Evolutionary conservation across 1,140 invertebrate genomes (phyloP), one percentile per base, ranked within the genome.

Genomic region (Drosophila equinoxialis): DNA sequence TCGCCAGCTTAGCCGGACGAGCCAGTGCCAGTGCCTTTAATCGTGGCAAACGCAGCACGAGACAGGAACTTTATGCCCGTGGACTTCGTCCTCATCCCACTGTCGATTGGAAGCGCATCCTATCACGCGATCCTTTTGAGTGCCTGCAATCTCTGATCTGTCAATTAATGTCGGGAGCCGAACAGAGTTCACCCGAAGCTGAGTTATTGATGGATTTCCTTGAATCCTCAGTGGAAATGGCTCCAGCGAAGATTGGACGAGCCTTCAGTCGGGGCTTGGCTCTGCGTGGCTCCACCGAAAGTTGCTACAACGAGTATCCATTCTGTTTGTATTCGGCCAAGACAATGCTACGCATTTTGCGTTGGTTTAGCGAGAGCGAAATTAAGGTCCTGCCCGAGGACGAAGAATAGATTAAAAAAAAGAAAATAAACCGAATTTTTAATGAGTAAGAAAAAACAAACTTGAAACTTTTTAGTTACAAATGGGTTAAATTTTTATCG

Each of bases 321-420:
- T 92, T 92, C 72, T 92, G 91, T 54, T 61, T 92, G 6, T 92
- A 92, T 48, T 92, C 91, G 17, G 91, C 91, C 26, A 92, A 91
- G 51, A 91, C 90, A 0, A 92, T 92, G 91, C 17, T 92, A 33
- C 80, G 87, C 63, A 89, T 92, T 8, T 59, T 92, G 30, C 74
- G 77, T 23, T 92, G 90, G 91, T 91, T 92, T 51, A 76, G 80
- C 3, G 71, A 90, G 17, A 69, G 81, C 20, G 77, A 59, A 3
- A 68, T 41, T 8, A 23, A 62, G 11, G 60, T 70, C 11, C 54
- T 54, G 45, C 58, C 68, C 8, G 14, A 77, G 17, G 58, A 69
- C 13, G 54, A 71, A 1, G 10, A 8, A 7, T 4, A 59, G 39
- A 8, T 13, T 45, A 59, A 71, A 51, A n/a, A 42, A 13, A 8